Evolutionary conservation across 1,140 invertebrate genomes (phyloP).

Genomic region (Leucophenga varia): DNA sequence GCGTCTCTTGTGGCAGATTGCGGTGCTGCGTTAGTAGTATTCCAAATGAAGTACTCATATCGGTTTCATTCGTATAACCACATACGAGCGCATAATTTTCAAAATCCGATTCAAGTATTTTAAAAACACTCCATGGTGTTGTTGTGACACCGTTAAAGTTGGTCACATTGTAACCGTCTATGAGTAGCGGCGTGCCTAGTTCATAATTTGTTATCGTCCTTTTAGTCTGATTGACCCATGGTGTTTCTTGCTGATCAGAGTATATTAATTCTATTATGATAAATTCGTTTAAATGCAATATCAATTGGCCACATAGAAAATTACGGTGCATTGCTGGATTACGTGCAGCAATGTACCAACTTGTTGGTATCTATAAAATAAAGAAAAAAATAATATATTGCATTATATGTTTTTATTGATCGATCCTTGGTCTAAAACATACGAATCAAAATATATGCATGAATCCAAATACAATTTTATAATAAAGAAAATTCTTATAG

Average conservation of each 20-base stretch:
- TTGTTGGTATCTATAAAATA: too few species aligned
- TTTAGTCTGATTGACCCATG: slow-evolving; percentile 8
- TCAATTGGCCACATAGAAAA: too few species aligned
- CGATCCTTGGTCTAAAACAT: too few species aligned
- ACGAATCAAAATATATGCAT: too few species aligned
- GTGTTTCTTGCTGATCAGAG: background rate
- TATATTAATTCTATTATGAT: slow-evolving; percentile 1
- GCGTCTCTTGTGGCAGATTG: too few species aligned
- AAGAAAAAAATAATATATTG: too few species aligned
- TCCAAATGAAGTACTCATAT: slow-evolving; percentile 1
- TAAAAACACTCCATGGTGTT: background rate
- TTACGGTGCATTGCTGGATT: too few species aligned
- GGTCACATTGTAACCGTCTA: slow-evolving; percentile 1
- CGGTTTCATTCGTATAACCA: slow-evolving; percentile 6
- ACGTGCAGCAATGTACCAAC: too few species aligned
- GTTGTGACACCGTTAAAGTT: background rate
- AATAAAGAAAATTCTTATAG: too few species aligned
- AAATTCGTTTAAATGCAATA: too few species aligned
- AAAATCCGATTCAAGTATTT: slow-evolving; percentile 7
- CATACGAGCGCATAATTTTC: slow-evolving; percentile 7
- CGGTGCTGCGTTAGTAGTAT: slow-evolving; percentile 2
- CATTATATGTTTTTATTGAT: too few species aligned
- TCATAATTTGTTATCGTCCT: slow-evolving; percentile 1
- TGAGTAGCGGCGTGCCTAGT: background rate
- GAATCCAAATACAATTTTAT: too few species aligned